phyloP scores from a whole-genome alignment of 2,797 vertebrate species.

The Lerista edwardsae region DNA sequence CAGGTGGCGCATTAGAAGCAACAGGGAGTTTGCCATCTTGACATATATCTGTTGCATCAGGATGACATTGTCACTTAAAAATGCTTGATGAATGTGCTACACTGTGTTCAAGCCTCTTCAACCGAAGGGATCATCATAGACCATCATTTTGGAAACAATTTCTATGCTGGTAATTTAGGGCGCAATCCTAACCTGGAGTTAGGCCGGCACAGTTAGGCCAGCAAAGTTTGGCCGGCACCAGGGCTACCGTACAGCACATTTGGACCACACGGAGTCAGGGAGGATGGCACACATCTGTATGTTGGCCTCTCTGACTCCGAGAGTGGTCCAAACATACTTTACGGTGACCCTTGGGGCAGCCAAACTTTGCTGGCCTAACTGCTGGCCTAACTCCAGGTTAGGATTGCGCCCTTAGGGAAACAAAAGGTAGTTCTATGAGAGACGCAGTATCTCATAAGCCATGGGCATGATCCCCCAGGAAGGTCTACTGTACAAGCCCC shows the following conservation, averaged over 20 bases:
- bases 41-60: constrained; percentile 27
- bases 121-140: not conserved
- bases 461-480: not conserved
- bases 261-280: too few species aligned
- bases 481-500: not conserved
- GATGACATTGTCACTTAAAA: constrained; percentile 29
- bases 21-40: constrained; percentile 68
- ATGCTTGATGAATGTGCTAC: constrained; percentile 14
- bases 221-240: too few species aligned
- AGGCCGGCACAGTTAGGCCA: too few species aligned
- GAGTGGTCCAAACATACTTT: too few species aligned
- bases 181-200: too few species aligned
- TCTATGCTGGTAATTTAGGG: not conserved
- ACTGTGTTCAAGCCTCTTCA: not conserved
- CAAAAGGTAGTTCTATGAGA: not conserved
- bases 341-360: too few species aligned
- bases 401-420: too few species aligned
- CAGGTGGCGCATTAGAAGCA: constrained; percentile 51
- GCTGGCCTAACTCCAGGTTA: too few species aligned
- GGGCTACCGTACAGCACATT: too few species aligned
- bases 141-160: constrained; percentile 7
- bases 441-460: not conserved
- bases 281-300: too few species aligned
- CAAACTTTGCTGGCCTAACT: too few species aligned
- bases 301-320: too few species aligned